A percentile compares a stretch with the other conserved stretches of the same genome.
Evolutionary conservation across 2,888 invertebrate species (phyloP).

Genomic region (Rutpela maculata): DNA sequence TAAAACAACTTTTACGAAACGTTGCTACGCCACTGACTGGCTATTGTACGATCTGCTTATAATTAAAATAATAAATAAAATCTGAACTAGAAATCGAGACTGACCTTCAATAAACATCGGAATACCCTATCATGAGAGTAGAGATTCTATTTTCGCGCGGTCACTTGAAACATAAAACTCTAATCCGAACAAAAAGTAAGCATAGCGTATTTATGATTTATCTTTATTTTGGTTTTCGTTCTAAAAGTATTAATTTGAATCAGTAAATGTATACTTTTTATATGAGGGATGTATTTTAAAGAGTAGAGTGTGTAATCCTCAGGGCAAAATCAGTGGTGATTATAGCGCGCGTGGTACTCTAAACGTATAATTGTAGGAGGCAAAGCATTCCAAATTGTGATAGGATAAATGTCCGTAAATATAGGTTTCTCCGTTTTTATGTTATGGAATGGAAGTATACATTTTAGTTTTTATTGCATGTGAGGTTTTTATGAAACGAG

Average conservation of each 20-base stretch:
- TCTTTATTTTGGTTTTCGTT: conserved; percentile 39
- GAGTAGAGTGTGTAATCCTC: conserved; percentile 44
- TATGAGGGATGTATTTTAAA: conserved; percentile 48
- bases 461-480: conserved; percentile 36
- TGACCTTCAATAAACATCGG: neutral
- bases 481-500: conserved; percentile 27
- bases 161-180: neutral
- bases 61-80: neutral
- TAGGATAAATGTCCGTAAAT: conserved; percentile 52
- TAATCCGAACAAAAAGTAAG: conserved; percentile 19
- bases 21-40: neutral
- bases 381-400: conserved; percentile 51
- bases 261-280: conserved; percentile 45
- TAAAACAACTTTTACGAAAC: too few species aligned
- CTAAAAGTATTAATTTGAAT: conserved; percentile 47
- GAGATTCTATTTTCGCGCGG: neutral
- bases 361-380: conserved; percentile 56
- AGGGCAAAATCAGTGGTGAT: conserved; percentile 51
- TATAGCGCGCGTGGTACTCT: conserved; percentile 53
- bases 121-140: neutral
- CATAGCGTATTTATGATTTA: conserved; percentile 40
- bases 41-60: too few species aligned
- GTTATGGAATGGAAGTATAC: conserved; percentile 32
- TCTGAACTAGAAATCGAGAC: neutral
- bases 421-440: conserved; percentile 47